phyloP scores from a whole-genome alignment of 2,113 vertebrate genomes.

The Cacatua alba region DNA sequence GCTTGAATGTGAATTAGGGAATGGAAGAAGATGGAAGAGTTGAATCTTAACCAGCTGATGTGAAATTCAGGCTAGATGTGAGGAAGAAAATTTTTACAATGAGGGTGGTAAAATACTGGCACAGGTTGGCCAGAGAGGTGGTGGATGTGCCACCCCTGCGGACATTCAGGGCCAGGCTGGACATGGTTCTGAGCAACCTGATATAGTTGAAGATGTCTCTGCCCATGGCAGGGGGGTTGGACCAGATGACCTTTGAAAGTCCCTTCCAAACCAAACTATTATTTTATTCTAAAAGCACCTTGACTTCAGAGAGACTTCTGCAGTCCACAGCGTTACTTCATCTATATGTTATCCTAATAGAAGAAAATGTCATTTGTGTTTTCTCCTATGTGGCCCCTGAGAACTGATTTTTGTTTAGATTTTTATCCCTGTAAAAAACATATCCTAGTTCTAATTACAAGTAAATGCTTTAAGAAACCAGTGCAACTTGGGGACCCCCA shows the following conservation, averaged over 20 bases:
- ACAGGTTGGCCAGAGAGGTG: background rate
- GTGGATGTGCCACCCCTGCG: background rate
- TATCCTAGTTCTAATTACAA: background rate
- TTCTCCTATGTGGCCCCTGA: background rate
- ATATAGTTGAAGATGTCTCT: background rate
- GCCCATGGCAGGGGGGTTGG: background rate
- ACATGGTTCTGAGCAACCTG: background rate
- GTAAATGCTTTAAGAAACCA: background rate
- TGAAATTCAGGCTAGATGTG: background rate
- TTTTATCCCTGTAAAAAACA: background rate
- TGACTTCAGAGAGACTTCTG: background rate
- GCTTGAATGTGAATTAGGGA: background rate
- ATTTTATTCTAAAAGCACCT: background rate
- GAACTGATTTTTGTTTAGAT: background rate
- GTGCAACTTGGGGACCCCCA: background rate
- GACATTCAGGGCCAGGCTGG: background rate
- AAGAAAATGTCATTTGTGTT: background rate
- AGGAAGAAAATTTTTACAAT: background rate
- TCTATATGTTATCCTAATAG: background rate
- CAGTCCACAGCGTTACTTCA: background rate
- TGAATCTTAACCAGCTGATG: background rate
- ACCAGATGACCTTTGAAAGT: background rate
- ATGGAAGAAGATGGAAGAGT: background rate
- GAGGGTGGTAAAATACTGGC: background rate
- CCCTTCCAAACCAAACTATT: background rate